A percentile compares a stretch with the other conserved stretches of the same genome.
These are phyloP conservation scores for Hypomecis punctinalis DNA, from an alignment of 2,888 invertebrate genomes.

Conservation along the genomic window DNA sequence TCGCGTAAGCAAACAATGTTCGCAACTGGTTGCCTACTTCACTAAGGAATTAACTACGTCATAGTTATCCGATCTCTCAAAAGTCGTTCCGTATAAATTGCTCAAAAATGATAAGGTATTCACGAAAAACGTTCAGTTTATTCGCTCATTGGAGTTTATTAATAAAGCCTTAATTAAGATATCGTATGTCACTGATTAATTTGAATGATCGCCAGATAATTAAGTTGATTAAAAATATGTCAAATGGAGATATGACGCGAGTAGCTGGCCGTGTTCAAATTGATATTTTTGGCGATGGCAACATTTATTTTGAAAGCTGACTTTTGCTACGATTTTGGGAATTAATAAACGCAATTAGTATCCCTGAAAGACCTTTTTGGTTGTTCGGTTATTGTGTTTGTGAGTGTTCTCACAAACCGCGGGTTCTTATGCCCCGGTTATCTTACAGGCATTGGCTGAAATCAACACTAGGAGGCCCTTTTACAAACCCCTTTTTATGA, in stretches of 20 bases:
- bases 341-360: background rate
- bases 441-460: too few species aligned
- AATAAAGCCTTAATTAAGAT: conserved; percentile 81
- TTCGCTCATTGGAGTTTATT: conserved; percentile 71
- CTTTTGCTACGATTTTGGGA: background rate
- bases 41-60: background rate
- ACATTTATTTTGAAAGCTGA: conserved; percentile 14
- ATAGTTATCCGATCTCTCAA: too few species aligned
- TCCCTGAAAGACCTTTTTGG: too few species aligned
- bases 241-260: conserved; percentile 50
- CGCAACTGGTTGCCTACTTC: too few species aligned
- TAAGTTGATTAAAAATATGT: conserved; percentile 73
- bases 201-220: conserved; percentile 71
- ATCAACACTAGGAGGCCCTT: too few species aligned
- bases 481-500: too few species aligned
- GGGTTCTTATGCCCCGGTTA: too few species aligned
- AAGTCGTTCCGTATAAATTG: conserved; percentile 40
- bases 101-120: conserved; percentile 50
- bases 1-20: too few species aligned
- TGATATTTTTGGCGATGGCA: conserved; percentile 24
- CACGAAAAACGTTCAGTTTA: conserved; percentile 75
- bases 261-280: conserved; percentile 6
- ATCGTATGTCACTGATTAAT: conserved; percentile 73
- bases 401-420: too few species aligned
- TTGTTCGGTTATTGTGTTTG: too few species aligned